Evolutionary conservation across 2,797 vertebrate genomes (phyloP).

Genomic region (Leuciscus waleckii): DNA sequence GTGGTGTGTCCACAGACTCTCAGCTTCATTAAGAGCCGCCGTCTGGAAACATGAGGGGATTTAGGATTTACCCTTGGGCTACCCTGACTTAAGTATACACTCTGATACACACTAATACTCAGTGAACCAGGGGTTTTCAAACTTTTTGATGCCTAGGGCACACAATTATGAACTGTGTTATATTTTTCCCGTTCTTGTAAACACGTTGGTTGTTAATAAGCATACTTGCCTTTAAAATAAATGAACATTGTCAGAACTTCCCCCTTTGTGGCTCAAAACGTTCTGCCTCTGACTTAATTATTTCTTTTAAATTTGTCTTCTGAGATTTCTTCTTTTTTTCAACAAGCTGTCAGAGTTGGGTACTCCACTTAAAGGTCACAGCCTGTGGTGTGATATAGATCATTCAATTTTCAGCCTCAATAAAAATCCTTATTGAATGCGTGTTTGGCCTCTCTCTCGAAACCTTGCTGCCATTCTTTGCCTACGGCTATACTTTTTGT

Average conservation of each 20-base stretch:
- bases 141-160: neutral
- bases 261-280: neutral
- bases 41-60: slow-evolving; percentile 7
- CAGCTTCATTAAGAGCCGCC: slow-evolving; percentile 46
- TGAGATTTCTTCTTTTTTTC: neutral
- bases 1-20: slow-evolving; percentile 32
- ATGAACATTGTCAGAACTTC: neutral
- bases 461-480: neutral
- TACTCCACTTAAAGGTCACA: neutral
- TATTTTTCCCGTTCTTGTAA: neutral
- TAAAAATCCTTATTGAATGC: neutral
- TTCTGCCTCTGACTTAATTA: neutral
- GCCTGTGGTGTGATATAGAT: neutral
- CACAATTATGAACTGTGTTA: neutral
- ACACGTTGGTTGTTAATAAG: neutral
- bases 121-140: neutral
- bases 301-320: neutral
- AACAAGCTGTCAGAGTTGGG: neutral
- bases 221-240: too few relatives aligned
- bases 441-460: neutral
- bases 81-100: neutral
- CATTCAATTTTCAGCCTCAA: neutral
- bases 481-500: neutral
- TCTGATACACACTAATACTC: slow-evolving; percentile 6
- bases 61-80: neutral